A percentile compares a stretch with the other conserved stretches of the same genome.
These are phyloP conservation scores for Schizaphis graminum DNA, from an alignment of 2,888 invertebrate genomes.

Conservation along the genomic window DNA sequence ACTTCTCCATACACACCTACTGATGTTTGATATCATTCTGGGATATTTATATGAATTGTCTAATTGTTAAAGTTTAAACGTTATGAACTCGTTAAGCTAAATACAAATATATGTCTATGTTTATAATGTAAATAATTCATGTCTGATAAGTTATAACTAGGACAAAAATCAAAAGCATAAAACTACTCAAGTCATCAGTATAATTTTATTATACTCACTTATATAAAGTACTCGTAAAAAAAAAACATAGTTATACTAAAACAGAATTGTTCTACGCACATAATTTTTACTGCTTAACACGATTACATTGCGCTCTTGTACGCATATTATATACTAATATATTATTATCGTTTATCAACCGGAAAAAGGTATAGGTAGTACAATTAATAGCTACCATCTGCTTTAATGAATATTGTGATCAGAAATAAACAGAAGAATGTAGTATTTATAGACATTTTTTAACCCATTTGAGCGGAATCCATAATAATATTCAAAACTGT, in stretches of 20 bases:
- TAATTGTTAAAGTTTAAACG: neutral
- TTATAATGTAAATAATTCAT: neutral
- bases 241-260: neutral
- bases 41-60: neutral
- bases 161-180: neutral
- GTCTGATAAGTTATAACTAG: neutral
- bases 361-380: constrained; percentile 2
- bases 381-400: neutral
- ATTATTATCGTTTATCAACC: neutral
- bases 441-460: neutral
- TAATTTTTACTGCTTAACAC: neutral
- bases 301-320: neutral
- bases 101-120: neutral
- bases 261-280: neutral
- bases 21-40: neutral
- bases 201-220: neutral
- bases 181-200: neutral
- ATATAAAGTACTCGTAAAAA: too few relatives aligned
- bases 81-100: neutral
- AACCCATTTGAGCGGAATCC: neutral
- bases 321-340: neutral
- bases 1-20: neutral
- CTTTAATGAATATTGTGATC: neutral
- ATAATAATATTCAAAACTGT: neutral
- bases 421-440: neutral